phyloP scores from a whole-genome alignment of 1,140 invertebrate species.

The Aporrectodea caliginosa region DNA sequence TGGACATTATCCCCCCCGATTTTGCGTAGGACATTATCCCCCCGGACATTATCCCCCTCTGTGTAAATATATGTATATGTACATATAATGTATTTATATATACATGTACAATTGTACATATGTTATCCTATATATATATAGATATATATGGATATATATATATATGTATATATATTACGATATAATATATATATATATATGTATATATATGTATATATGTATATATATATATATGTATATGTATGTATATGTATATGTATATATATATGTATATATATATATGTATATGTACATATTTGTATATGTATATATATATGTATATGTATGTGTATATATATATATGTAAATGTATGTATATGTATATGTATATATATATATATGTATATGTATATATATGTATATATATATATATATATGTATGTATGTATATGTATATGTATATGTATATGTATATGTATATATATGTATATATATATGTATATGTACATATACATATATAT shows the following conservation, averaged over 20 bases:
- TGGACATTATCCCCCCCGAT: too few species aligned
- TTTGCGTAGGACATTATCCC: too few species aligned
- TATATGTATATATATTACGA: not conserved
- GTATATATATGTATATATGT: slow-evolving; percentile 7
- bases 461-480: not conserved
- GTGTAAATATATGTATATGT: too few species aligned
- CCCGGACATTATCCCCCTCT: too few species aligned
- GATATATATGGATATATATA: not conserved
- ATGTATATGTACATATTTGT: not conserved
- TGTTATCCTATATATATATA: too few species aligned
- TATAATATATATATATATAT: not conserved
- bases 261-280: slow-evolving; percentile 6
- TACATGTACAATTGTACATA: too few species aligned
- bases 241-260: slow-evolving; percentile 8
- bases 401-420: slow-evolving; percentile 16
- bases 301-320: slow-evolving; percentile 16
- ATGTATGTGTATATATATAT: slow-evolving; percentile 11
- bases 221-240: slow-evolving; percentile 9
- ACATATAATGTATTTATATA: too few species aligned
- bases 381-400: slow-evolving; percentile 13
- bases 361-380: slow-evolving; percentile 16
- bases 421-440: not conserved
- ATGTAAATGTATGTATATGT: not conserved
- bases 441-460: not conserved
- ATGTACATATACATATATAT: not conserved